Conservation (phyloP, 2,797 vertebrate genomes). For the Coregonus suidteri region DNA sequence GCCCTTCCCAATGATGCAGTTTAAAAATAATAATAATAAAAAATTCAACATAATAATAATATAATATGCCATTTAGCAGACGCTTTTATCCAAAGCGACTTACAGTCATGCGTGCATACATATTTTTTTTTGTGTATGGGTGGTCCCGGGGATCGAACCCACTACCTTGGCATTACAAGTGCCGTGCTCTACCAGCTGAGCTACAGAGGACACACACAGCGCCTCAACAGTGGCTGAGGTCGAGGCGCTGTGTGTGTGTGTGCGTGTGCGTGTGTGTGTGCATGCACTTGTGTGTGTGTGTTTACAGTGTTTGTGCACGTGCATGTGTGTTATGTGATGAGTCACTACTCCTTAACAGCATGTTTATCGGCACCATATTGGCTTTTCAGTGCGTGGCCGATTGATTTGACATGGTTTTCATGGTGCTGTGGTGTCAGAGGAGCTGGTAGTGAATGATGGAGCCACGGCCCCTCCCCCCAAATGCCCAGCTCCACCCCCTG, state of each 20-base stretch:
- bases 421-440: conserved; percentile 41
- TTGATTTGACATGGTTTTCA: conserved; percentile 73
- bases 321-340: not conserved
- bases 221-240: too few relatives aligned
- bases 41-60: too few relatives aligned
- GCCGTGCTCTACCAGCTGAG: too few relatives aligned
- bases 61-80: too few relatives aligned
- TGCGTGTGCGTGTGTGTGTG: conserved; percentile 10
- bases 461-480: not conserved
- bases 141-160: too few relatives aligned
- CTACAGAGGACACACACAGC: too few relatives aligned
- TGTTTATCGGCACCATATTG: conserved; percentile 73
- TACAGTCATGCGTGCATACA: too few relatives aligned
- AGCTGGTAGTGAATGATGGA: not conserved
- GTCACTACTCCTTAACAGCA: conserved; percentile 32
- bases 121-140: too few relatives aligned
- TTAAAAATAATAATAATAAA: too few relatives aligned
- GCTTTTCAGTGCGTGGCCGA: conserved; percentile 73
- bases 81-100: too few relatives aligned
- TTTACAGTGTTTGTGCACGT: not conserved
- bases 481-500: conserved; percentile 8
- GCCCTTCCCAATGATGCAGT: too few relatives aligned
- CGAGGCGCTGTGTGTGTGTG: not conserved
- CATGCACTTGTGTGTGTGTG: conserved; percentile 18
- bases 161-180: too few relatives aligned